Conservation (phyloP, 2,888 invertebrate species). For the Eupithecia inturbata region DNA sequence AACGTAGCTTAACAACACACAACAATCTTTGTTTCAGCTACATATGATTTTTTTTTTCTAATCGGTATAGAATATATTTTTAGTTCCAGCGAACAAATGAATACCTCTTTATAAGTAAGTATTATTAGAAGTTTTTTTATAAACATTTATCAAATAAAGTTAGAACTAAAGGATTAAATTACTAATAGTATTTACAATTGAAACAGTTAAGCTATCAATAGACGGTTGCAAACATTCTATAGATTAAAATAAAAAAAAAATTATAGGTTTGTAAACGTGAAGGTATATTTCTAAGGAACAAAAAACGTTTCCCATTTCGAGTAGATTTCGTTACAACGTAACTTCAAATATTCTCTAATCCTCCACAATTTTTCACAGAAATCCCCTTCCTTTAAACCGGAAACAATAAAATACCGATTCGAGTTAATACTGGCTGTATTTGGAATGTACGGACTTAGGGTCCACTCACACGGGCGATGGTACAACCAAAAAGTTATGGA, state of each 20-base stretch:
- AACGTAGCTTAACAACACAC: neutral
- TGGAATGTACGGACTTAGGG: constrained; percentile 41
- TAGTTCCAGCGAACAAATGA: no score
- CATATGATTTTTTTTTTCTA: no score
- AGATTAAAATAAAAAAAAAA: no score
- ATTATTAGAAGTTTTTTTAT: neutral
- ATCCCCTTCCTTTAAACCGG: constrained; percentile 36
- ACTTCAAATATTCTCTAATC: constrained; percentile 25
- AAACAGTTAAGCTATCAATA: neutral
- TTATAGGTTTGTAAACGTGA: neutral
- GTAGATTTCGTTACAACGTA: neutral
- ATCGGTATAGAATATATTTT: no score
- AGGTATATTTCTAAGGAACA: neutral
- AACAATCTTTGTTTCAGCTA: no score
- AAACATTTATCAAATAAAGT: no score
- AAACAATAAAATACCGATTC: constrained; percentile 47
- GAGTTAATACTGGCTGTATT: constrained; percentile 45
- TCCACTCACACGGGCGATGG: neutral
- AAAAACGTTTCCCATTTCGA: neutral
- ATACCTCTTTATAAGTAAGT: neutral
- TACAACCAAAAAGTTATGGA: neutral
- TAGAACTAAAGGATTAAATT: no score
- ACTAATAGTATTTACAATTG: neutral
- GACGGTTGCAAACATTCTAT: no score
- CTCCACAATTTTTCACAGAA: constrained; percentile 36